A percentile compares a stretch with the other conserved stretches of the same genome.
Conservation (phyloP, 2,888 invertebrate species). For the Tipula helvola region DNA sequence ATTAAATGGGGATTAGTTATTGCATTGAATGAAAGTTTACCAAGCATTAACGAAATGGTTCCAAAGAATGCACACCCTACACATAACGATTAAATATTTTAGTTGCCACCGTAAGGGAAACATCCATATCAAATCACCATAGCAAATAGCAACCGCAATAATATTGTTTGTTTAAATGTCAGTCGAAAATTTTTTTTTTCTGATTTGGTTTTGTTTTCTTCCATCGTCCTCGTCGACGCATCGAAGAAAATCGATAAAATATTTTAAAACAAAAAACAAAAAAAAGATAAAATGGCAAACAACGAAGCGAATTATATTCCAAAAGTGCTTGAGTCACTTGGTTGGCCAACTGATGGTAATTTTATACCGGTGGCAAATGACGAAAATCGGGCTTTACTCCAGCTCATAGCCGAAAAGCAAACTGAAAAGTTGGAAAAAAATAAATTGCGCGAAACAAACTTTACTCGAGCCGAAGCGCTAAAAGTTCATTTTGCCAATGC, state of each 20-base stretch:
- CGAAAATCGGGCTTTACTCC: slow-evolving; percentile 42
- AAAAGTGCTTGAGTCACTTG: slow-evolving; percentile 52
- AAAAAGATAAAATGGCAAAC: neutral
- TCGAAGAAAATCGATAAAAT: neutral
- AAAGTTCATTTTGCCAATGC: slow-evolving; percentile 40
- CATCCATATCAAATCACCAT: neutral
- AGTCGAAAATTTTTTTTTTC: neutral
- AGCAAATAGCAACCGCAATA: neutral
- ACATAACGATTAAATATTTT: neutral
- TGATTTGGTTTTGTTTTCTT: neutral
- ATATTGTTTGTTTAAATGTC: neutral
- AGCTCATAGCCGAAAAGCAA: slow-evolving; percentile 37
- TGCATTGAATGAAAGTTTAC: no score
- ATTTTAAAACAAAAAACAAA: neutral
- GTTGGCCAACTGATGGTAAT: slow-evolving; percentile 59
- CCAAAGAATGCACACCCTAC: no score
- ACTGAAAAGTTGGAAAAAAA: slow-evolving; percentile 38
- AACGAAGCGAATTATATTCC: slow-evolving; percentile 32
- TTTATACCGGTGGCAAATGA: slow-evolving; percentile 68
- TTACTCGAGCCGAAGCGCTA: slow-evolving; percentile 34
- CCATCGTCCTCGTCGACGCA: neutral
- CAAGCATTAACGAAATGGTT: no score
- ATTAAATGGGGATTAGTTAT: no score
- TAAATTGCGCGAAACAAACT: slow-evolving; percentile 34
- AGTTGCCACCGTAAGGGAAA: neutral